Base-by-base conservation (phyloP, 2,113 vertebrate genomes). In the Lagenorhynchus albirostris region DNA sequence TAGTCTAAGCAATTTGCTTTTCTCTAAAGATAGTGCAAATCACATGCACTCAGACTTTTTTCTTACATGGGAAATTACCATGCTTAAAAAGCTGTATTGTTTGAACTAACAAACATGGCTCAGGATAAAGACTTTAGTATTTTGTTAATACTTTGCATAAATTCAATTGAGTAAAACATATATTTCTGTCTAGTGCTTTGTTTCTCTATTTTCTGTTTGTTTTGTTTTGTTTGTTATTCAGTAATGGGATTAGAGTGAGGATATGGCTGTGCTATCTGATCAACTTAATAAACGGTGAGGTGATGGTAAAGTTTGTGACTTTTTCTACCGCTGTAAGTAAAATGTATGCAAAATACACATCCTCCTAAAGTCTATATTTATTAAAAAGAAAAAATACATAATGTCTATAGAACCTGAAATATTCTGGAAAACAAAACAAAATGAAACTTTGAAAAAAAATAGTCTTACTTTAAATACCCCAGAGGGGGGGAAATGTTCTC, bases 131-230 rank as follows among this genome's bases (percentile, higher is more conserved):
- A 36, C 29, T 62, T 36, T 36, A 26, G 7, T 21, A 80, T 95
- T 96, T 85, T 95, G 38, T 90, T 96, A 89, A 79, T 44, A 20
- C 36, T 96, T 96, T 96, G 23, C 14, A 63, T 91, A 96, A 96
- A n/a, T 96, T 74, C 55, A 87, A n/a, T 93, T 87, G 95, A n/a
- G 65, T 44, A 96, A 88, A 98, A 41, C 15, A n/a, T 70, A 3
- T 15, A 70, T 92, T 60, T 26, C 36, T 65, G 2, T 29, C 0
- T 33, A 96, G 73, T 73, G 5, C 17, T 82, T 67, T 60, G 29
- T 89, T 81, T 95, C 73, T 96, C 20, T 50, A 33, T 83, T 97
- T 97, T 91, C 73, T 96, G 92, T 94, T 68, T 96, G 36, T 97
- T 97, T 98, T 91, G 74, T 10, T 88, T 97, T 11, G 47, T 67